Evolutionary conservation across 2,888 invertebrate species (phyloP), one percentile per base, ranked within the genome.

Genomic region (Aleiodes alternator): DNA sequence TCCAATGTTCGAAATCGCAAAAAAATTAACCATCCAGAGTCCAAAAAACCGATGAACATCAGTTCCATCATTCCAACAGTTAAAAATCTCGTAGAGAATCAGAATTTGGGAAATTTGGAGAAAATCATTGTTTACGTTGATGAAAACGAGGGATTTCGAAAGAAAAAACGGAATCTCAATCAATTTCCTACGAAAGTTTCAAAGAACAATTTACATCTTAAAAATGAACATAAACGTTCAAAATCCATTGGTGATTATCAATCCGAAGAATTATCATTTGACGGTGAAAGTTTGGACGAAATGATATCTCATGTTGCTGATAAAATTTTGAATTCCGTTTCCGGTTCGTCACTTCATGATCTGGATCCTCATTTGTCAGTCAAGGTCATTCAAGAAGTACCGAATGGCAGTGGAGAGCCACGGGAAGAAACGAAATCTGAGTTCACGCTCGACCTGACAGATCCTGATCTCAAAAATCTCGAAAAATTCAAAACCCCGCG

Each of bases 101-200:
- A 81, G 56, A 79, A 83, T 74, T 73, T 82, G 7, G 82, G 81
- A 3, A 79, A 76, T 57, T 74, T 83, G 3, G 81, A 82, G 50
- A 82, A 80, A 73, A 82, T 83, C 50, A 80, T 82, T 57, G 80
- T 83, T 53, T 83, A 82, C 56, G 80, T 81, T 0, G 81, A 82
- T 38, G 82, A 81, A 51, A 78, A 79, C 14, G 23, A 68, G 48
- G 34, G 66, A 43, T 71, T 68, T 16, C 70, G 71, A 16, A 68
- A 68, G 14, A 73, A 73, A 14, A 56, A 70, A 73, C n/a, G 69
- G 76, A 56, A 76, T 73, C 29, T 77, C 76, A 34, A 51, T 2
- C 31, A 29, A n/a, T 31, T 68, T n/a, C 8, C 31, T 80, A 34
- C 77, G 75, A 29, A 23, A 29, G 14, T 59, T 12, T 29, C 11